These are phyloP conservation scores for Cryptoblepharus egeriae DNA, from an alignment of 2,797 vertebrate species.

Conservation along the genomic window DNA sequence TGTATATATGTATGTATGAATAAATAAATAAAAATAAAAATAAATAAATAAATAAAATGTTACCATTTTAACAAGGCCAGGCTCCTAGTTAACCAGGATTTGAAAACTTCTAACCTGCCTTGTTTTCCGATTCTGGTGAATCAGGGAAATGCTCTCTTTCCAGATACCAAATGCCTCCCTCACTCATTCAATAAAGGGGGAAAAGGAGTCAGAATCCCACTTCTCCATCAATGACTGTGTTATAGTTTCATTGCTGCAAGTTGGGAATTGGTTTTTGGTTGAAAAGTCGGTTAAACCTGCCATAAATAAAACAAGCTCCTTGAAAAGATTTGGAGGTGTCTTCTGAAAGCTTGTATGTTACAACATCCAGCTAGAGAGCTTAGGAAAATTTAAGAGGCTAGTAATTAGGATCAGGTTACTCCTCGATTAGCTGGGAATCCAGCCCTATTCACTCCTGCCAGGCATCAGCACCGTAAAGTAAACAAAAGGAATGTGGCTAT, in stretches of 20 bases:
- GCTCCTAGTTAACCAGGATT: not conserved
- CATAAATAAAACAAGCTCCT: not conserved
- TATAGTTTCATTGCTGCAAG: not conserved
- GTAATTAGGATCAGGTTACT: slow-evolving; percentile 45
- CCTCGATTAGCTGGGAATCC: slow-evolving; percentile 44
- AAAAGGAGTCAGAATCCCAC: not conserved
- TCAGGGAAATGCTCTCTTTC: no score
- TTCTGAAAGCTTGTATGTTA: slow-evolving; percentile 33
- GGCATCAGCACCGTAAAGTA: slow-evolving; percentile 46
- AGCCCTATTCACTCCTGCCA: slow-evolving; percentile 52
- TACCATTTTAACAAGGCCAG: not conserved
- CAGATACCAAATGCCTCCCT: no score
- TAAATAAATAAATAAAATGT: no score
- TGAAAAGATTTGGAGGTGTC: slow-evolving; percentile 51
- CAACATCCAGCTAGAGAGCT: slow-evolving; percentile 36
- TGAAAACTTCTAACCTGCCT: not conserved
- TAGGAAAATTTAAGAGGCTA: slow-evolving; percentile 33
- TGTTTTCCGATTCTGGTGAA: not conserved
- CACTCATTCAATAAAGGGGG: no score
- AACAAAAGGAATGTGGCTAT: slow-evolving; percentile 52
- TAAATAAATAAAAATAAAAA: no score
- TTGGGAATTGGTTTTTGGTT: not conserved
- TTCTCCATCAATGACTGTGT: not conserved
- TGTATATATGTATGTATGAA: no score
- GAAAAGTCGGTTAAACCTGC: not conserved